Conservation (phyloP, 2,888 invertebrate genomes). For the Epinotia bilunana region DNA sequence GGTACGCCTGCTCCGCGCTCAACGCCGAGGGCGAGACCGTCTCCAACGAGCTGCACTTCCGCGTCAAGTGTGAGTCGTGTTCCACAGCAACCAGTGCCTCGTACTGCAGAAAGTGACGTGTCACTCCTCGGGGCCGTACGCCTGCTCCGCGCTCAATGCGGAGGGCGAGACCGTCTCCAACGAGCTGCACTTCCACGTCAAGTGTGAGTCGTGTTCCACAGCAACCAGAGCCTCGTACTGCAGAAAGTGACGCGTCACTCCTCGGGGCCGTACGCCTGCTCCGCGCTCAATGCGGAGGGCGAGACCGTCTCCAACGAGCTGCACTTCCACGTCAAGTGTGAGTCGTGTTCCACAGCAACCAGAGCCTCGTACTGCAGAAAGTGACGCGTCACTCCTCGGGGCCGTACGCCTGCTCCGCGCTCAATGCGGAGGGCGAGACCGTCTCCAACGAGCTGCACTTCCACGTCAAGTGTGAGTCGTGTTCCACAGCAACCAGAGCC, state of each 20-base stretch:
- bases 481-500: slow-evolving; percentile 77
- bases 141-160: slow-evolving; percentile 94
- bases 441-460: slow-evolving; percentile 93
- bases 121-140: slow-evolving; percentile 93
- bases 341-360: slow-evolving; percentile 71
- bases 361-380: too few relatives aligned
- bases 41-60: slow-evolving; percentile 92
- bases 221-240: slow-evolving; percentile 91
- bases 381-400: slow-evolving; percentile 91
- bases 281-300: slow-evolving; percentile 91
- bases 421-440: slow-evolving; percentile 92
- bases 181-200: slow-evolving; percentile 92
- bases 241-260: slow-evolving; percentile 86
- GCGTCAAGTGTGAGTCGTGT: slow-evolving; percentile 92
- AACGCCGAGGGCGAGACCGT: slow-evolving; percentile 95
- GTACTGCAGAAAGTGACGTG: slow-evolving; percentile 95
- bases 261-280: slow-evolving; percentile 94
- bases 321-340: slow-evolving; percentile 93
- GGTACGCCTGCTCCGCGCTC: slow-evolving; percentile 94
- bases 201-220: slow-evolving; percentile 90
- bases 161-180: slow-evolving; percentile 95
- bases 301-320: slow-evolving; percentile 95
- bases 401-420: slow-evolving; percentile 94
- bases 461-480: slow-evolving; percentile 93
- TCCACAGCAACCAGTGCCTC: slow-evolving; percentile 73